Conservation (phyloP, 2,888 invertebrate genomes). For the Malthinus flaveolus region DNA sequence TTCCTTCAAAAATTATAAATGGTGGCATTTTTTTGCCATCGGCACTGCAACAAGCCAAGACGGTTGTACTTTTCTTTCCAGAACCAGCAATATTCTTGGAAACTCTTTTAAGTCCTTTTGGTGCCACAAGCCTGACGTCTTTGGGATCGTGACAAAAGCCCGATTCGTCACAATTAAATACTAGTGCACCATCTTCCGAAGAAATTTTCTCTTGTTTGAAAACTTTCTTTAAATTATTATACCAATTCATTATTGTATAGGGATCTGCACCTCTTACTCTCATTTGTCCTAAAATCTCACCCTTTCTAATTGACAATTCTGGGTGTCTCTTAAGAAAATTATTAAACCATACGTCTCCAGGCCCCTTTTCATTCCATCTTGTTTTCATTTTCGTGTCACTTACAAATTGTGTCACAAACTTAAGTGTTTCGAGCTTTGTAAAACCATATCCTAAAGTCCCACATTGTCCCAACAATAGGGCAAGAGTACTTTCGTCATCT, state of each 20-base stretch:
- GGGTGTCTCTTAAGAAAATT: background rate
- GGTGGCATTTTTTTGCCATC: conserved; percentile 3
- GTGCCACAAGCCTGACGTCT: conserved; percentile 2
- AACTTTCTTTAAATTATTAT: conserved; percentile 1
- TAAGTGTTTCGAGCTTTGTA: conserved; percentile 6
- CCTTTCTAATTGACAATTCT: conserved; percentile 3
- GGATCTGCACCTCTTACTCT: conserved; percentile 4
- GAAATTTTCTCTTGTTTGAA: conserved; percentile 3
- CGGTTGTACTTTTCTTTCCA: conserved; percentile 9
- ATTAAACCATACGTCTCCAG: conserved; percentile 5
- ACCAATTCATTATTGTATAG: background rate
- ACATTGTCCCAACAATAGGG: background rate
- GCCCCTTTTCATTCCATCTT: conserved; percentile 4
- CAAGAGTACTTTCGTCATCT: conserved; percentile 2
- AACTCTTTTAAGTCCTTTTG: conserved; percentile 9
- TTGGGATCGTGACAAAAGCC: conserved; percentile 9
- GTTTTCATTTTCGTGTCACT: background rate
- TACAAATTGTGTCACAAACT: conserved; percentile 4
- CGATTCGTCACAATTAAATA: conserved; percentile 11
- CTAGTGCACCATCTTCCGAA: background rate
- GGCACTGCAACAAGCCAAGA: conserved; percentile 8
- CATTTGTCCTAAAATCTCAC: conserved; percentile 2
- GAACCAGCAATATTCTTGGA: conserved; percentile 15
- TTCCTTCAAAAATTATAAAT: conserved; percentile 11
- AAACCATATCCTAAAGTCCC: conserved; percentile 3